Conservation (phyloP, 2,888 invertebrate genomes). For the Dynastes tityus region DNA sequence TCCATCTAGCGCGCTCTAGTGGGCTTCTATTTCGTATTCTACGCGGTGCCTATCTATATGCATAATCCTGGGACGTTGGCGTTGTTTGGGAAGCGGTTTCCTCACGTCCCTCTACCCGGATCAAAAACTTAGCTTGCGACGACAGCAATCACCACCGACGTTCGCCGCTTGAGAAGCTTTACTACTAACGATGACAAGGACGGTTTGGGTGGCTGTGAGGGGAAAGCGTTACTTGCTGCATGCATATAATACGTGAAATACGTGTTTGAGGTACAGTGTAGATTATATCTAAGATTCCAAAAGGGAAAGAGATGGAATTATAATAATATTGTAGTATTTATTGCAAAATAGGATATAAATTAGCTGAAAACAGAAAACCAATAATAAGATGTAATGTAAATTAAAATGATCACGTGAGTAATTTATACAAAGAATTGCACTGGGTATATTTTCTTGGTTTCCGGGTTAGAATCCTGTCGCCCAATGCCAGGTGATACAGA, state of each 20-base stretch:
- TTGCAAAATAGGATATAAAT: too few relatives aligned
- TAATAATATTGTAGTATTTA: too few relatives aligned
- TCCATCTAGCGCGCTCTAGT: background rate
- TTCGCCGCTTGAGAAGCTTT: background rate
- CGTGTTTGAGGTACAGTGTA: background rate
- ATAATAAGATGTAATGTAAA: too few relatives aligned
- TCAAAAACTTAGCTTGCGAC: conserved; percentile 4
- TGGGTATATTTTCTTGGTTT: too few relatives aligned
- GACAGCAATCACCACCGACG: conserved; percentile 2
- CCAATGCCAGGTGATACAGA: too few relatives aligned
- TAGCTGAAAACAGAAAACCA: background rate
- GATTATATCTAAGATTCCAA: background rate
- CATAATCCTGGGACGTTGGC: too few relatives aligned
- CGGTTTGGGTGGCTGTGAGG: background rate
- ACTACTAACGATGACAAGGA: conserved; percentile 1
- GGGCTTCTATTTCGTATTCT: background rate
- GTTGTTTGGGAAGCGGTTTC: too few relatives aligned
- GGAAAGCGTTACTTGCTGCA: background rate
- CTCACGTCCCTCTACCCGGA: background rate
- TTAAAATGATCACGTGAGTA: too few relatives aligned
- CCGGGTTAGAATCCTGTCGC: too few relatives aligned
- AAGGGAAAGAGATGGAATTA: too few relatives aligned
- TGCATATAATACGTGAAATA: background rate
- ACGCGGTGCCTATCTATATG: background rate
- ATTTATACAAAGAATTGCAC: too few relatives aligned